These are phyloP conservation scores for Drosophila cognata DNA, from an alignment of 2,888 invertebrate genomes.

Conservation along the genomic window DNA sequence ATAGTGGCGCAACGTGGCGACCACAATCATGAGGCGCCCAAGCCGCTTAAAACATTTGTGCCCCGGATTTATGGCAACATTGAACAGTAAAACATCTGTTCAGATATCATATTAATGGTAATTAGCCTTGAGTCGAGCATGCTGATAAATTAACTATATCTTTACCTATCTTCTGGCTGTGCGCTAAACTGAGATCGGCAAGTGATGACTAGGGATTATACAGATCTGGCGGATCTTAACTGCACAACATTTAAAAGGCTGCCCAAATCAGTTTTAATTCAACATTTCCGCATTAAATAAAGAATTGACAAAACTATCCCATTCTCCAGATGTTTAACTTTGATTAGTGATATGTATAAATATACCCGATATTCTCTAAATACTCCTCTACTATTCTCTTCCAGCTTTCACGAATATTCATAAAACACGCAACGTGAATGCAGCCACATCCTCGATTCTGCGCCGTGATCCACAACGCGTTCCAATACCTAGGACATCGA, in stretches of 20 bases:
- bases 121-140: not conserved
- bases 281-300: slow-evolving; percentile 31
- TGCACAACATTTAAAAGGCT: not conserved
- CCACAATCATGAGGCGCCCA: slow-evolving; percentile 81
- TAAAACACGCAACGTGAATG: slow-evolving; percentile 3
- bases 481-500: slow-evolving; percentile 10
- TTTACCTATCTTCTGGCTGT: not conserved
- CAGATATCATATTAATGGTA: slow-evolving; percentile 1
- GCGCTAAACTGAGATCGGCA: not conserved
- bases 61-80: slow-evolving; percentile 37
- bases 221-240: not conserved
- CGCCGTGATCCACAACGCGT: slow-evolving; percentile 38
- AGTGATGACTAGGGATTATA: not conserved
- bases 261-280: not conserved
- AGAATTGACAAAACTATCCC: not conserved
- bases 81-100: not conserved
- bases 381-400: slow-evolving; percentile 14
- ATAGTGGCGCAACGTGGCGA: slow-evolving; percentile 62
- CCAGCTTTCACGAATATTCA: slow-evolving; percentile 18
- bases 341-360: not conserved
- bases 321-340: slow-evolving; percentile 13
- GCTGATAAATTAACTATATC: not conserved
- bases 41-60: slow-evolving; percentile 60
- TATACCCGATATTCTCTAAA: not conserved
- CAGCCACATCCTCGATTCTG: not conserved